Evolutionary conservation across 2,797 vertebrate genomes (phyloP), one percentile per base, ranked within the genome.

Genomic region (Coranthus polyacanthus): DNA sequence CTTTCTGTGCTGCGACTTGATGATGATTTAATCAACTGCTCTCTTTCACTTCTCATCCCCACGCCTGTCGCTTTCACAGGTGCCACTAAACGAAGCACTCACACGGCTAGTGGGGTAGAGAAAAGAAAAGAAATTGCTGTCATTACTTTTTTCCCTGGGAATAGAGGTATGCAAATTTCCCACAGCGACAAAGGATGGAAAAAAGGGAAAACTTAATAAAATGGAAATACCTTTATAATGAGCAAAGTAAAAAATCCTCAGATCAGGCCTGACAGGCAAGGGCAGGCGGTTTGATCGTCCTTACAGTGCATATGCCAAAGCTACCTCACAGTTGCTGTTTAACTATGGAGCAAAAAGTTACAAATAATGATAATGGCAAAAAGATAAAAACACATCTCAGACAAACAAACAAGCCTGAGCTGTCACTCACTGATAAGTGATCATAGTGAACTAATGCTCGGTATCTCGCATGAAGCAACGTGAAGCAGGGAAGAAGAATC

Each of bases 1-100:
- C 97, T 98, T 98, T 98, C 95, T 95, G 95, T 94, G 94, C 95
- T 93, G 93, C 92, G 94, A 95, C 96, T 97, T 97, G 96, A 98
- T 98, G 96, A 98, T 97, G 97, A 98, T 99, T 98, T 99, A 99
- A 99, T 98, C 97, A 98, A 97, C 96, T 97, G 95, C 95, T 97
- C 96, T 96, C 96, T 96, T 98, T 98, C 97, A 96, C 96, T 97
- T 98, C 96, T 96, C 96, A 98, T 98, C 95, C 93, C 92, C 38
- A 88, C 32, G 95, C 94, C 96, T 97, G 97, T 97, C 96, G 94
- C 95, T 96, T 89, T 95, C 90, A 91, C 96, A 98, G 96, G 97
- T 98, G 96, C 95, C 92, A 94, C 96, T 98, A 97, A 98, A 96
- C 94, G 94, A 97, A 95, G 95, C 95, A 94, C 95, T 96, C 95